Percentiles rank a stretch among this genome's conserved stretches.
These are phyloP conservation scores for Acleris sparsana DNA, from an alignment of 2,888 invertebrate species.

Conservation along the genomic window DNA sequence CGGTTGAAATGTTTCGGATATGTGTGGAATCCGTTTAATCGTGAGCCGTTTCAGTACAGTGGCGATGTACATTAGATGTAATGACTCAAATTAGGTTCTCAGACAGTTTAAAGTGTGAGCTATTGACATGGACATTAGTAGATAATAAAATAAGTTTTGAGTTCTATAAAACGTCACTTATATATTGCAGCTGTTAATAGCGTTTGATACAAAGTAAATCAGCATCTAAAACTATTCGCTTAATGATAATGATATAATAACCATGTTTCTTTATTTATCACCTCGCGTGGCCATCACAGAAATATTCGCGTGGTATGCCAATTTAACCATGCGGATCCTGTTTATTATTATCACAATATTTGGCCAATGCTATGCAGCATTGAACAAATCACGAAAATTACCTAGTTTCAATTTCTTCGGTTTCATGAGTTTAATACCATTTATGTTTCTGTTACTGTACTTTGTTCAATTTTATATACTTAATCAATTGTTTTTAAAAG, in stretches of 20 bases:
- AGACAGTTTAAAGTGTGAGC: too few relatives aligned
- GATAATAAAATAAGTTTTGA: too few relatives aligned
- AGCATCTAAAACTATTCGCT: slow-evolving; percentile 33
- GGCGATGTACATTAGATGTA: neutral
- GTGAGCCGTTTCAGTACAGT: slow-evolving; percentile 30
- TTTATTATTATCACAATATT: slow-evolving; percentile 60
- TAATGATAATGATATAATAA: slow-evolving; percentile 44
- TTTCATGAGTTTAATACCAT: slow-evolving; percentile 18
- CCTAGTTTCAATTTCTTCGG: slow-evolving; percentile 16
- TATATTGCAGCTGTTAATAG: too few relatives aligned
- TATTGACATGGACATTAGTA: too few relatives aligned
- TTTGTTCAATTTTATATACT: slow-evolving; percentile 8
- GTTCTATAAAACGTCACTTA: too few relatives aligned
- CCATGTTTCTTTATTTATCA: slow-evolving; percentile 48
- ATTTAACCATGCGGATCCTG: slow-evolving; percentile 54
- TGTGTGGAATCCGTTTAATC: slow-evolving; percentile 61
- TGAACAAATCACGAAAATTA: slow-evolving; percentile 28
- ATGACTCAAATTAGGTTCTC: neutral
- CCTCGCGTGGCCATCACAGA: slow-evolving; percentile 49
- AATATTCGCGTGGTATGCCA: slow-evolving; percentile 55
- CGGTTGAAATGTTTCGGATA: slow-evolving; percentile 56
- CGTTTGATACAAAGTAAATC: too few relatives aligned
- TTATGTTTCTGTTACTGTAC: neutral
- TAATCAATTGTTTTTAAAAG: slow-evolving; percentile 12
- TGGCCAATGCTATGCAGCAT: slow-evolving; percentile 51